Evolutionary conservation across 1,140 invertebrate genomes (phyloP), one percentile per base, ranked within the genome.

Genomic region (Drosophila ironensis): DNA sequence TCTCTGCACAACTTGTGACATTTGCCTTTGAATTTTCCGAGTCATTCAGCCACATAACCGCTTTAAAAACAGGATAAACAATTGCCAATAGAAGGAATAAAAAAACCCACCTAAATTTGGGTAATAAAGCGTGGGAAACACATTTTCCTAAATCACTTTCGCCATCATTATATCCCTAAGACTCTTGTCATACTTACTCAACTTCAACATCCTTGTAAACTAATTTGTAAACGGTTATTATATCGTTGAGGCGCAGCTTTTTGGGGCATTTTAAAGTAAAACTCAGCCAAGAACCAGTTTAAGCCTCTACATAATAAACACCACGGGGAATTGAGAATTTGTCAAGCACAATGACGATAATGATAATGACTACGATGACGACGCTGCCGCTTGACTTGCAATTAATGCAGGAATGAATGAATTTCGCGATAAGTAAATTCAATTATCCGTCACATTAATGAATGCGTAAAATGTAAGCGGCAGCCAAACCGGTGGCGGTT

Each of bases 381-480:
- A 17, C 33, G 33, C 33, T 28, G 20, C 47, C 64, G 53, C 67
- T 76, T 67, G 54, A 46, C 57, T 78, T 68, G 73, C 68, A 72
- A 53, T 78, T 69, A 51, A 64, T 78, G 74, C 35, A 56, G 64
- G 64, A 82, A 73, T 86, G 80, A 86, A 86, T 86, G 80, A 72
- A 72, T 86, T 80, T 72, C 37, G 56, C 81, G 80, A 86, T 86
- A 86, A 86, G 80, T 86, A 86, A 86, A 86, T 86, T 86, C 80
- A 86, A 86, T 86, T 86, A 86, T 75, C 71, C 80, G 67, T 44
- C 86, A 72, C 74, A 80, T 80, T 80, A 86, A 86, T 86, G 71
- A 86, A 86, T 86, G 80, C 74, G 80, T 86, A 86, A 86, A 86
- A 84, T 73, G 70, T 80, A 84, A 86, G 60, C 78, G 52, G 51